These are phyloP conservation scores for Graphium colonna DNA, from an alignment of 2,888 invertebrate genomes.

Conservation along the genomic window DNA sequence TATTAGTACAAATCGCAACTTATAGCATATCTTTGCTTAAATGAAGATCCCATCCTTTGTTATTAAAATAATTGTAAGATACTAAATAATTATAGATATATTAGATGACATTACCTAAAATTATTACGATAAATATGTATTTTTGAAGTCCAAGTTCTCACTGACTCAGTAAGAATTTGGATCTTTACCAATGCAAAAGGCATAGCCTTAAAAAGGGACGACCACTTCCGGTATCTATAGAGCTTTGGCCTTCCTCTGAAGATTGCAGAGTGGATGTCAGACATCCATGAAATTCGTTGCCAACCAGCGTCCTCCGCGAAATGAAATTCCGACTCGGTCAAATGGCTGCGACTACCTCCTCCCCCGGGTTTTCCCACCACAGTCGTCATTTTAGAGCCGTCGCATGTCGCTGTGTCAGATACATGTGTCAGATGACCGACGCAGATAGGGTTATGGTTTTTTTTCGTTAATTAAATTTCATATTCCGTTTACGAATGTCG, in stretches of 20 bases:
- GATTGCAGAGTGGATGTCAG: slow-evolving; percentile 28
- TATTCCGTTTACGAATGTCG: not conserved
- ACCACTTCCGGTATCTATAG: slow-evolving; percentile 15
- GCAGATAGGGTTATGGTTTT: not conserved
- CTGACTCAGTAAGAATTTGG: no score
- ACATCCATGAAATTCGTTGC: slow-evolving; percentile 41
- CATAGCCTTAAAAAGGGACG: no score
- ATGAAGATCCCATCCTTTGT: no score
- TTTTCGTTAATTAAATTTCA: not conserved
- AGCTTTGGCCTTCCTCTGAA: slow-evolving; percentile 16
- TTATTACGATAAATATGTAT: no score
- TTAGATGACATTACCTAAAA: no score
- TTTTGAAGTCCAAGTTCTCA: no score
- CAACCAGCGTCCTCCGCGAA: slow-evolving; percentile 30
- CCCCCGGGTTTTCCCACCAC: not conserved
- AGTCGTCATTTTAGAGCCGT: slow-evolving; percentile 8
- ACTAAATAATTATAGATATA: no score
- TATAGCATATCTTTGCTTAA: no score
- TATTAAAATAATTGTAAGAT: no score
- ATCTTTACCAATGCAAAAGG: no score
- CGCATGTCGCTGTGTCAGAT: slow-evolving; percentile 9
- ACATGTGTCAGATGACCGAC: slow-evolving; percentile 4
- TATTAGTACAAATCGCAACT: no score
- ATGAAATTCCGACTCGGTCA: slow-evolving; percentile 47
- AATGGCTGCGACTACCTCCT: no score